A percentile compares a stretch with the other conserved stretches of the same genome.
Conservation (phyloP, 1,140 invertebrate genomes). For the Cydia amplana region DNA sequence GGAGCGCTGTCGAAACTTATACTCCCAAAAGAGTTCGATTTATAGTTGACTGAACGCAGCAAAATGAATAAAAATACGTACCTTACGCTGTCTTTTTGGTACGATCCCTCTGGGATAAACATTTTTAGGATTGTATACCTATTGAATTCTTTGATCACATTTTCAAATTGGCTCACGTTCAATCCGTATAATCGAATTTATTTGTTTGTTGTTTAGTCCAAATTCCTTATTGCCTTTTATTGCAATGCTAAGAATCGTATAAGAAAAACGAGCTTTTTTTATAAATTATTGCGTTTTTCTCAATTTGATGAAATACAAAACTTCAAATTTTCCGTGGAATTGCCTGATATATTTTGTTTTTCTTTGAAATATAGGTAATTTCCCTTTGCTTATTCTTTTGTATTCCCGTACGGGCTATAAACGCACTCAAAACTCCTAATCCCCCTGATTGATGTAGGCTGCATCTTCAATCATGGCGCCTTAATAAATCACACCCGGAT, state of each 20-base stretch:
- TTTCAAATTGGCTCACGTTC: neutral
- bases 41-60: neutral
- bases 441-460: neutral
- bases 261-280: too few species aligned
- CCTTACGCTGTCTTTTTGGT: neutral
- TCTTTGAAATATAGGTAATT: neutral
- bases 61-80: slow-evolving; percentile 12
- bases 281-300: too few species aligned
- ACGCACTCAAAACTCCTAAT: neutral
- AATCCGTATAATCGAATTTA: neutral
- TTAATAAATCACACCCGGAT: slow-evolving; percentile 13
- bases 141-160: neutral
- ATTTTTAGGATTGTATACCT: neutral
- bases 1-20: slow-evolving; percentile 3
- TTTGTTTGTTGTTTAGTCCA: neutral
- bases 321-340: neutral
- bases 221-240: neutral
- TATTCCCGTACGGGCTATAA: neutral
- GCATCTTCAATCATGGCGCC: slow-evolving; percentile 18
- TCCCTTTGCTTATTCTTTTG: neutral
- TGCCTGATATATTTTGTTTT: neutral
- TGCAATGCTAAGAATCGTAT: too few species aligned
- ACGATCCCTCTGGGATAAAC: neutral
- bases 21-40: slow-evolving; percentile 3
- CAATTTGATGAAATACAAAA: neutral